phyloP scores from a whole-genome alignment of 2,888 invertebrate species.

The Lasioglossum morio region DNA sequence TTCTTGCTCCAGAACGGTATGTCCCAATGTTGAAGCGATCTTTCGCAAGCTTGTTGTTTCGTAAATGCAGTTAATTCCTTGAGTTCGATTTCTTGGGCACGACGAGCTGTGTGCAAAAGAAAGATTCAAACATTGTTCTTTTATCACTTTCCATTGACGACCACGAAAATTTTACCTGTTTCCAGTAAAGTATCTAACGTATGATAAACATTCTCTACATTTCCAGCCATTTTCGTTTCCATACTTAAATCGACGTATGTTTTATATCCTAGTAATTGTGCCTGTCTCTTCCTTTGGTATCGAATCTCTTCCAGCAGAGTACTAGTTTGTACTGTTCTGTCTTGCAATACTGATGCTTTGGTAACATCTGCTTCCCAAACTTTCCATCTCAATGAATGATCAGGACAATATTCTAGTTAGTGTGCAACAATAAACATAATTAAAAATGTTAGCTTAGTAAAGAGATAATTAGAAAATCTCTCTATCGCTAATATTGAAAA shows the following conservation, averaged over 20 bases:
- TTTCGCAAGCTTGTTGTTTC: conserved; percentile 89
- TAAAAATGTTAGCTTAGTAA: neutral
- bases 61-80: conserved; percentile 89
- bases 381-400: conserved; percentile 91
- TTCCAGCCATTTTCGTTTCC: conserved; percentile 97
- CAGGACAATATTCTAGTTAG: conserved; percentile 90
- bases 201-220: conserved; percentile 90
- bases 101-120: conserved; percentile 86
- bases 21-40: conserved; percentile 91
- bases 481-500: neutral
- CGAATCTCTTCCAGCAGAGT: conserved; percentile 92
- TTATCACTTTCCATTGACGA: neutral
- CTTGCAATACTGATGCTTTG: conserved; percentile 89
- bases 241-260: conserved; percentile 94
- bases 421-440: neutral
- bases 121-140: neutral
- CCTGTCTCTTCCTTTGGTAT: conserved; percentile 88
- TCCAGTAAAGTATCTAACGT: conserved; percentile 89
- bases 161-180: conserved; percentile 82
- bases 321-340: conserved; percentile 89
- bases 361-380: conserved; percentile 92
- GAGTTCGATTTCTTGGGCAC: conserved; percentile 92
- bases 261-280: conserved; percentile 91
- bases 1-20: conserved; percentile 94
- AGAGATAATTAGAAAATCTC: neutral